These are phyloP conservation scores for Arvicola amphibius DNA, from an alignment of 2,797 vertebrate genomes.

Conservation along the genomic window DNA sequence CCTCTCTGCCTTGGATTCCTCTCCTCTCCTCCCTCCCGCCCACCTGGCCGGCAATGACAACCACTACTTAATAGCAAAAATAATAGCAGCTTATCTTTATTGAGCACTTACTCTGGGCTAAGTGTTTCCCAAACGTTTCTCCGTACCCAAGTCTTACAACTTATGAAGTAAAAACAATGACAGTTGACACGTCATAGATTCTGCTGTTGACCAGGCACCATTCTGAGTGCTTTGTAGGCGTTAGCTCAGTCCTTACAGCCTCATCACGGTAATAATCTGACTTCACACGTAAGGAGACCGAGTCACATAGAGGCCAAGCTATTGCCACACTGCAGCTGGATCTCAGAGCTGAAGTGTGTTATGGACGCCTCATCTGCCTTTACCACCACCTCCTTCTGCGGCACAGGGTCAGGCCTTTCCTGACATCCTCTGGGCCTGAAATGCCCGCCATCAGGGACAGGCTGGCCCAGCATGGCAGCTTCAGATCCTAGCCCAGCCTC, in stretches of 20 bases:
- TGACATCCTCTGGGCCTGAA: background rate
- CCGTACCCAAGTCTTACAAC: conserved; percentile 41
- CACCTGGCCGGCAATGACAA: conserved; percentile 53
- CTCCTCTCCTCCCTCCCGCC: background rate
- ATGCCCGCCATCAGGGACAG: background rate
- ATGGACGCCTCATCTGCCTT: background rate
- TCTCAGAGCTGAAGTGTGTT: background rate
- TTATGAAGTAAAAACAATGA: conserved; percentile 9
- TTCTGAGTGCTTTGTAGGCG: background rate
- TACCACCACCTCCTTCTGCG: background rate
- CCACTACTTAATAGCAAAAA: conserved; percentile 54
- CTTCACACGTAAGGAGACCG: background rate
- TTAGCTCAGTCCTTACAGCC: background rate
- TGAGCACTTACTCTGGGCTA: conserved; percentile 55
- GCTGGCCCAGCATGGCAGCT: background rate
- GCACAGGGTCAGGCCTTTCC: background rate
- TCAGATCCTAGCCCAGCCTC: background rate
- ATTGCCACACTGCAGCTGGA: no score
- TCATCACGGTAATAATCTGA: background rate
- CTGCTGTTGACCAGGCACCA: background rate
- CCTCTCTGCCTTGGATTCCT: conserved; percentile 27
- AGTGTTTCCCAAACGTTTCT: conserved; percentile 36
- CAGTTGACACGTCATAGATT: background rate
- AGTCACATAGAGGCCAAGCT: background rate
- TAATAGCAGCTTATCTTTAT: conserved; percentile 51